Evolutionary conservation across 2,888 invertebrate genomes (phyloP).

Genomic region (Steinernema hermaphroditum): DNA sequence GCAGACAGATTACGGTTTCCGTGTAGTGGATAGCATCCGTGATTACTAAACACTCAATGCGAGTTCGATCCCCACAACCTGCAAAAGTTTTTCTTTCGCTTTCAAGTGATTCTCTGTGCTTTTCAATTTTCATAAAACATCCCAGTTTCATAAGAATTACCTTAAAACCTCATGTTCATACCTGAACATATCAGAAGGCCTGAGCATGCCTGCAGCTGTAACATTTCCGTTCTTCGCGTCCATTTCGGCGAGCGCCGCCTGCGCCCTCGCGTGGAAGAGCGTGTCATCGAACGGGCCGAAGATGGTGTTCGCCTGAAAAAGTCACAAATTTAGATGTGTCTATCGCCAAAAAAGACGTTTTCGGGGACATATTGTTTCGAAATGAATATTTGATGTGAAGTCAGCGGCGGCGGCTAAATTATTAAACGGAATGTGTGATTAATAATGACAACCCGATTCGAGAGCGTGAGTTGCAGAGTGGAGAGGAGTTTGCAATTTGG

Average conservation of each 20-base stretch:
- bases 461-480: background rate
- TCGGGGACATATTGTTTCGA: constrained; percentile 15
- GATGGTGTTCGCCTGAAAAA: constrained; percentile 40
- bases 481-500: background rate
- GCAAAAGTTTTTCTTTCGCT: no score
- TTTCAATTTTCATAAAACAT: no score
- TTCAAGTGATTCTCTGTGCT: no score
- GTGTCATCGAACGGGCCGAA: constrained; percentile 55
- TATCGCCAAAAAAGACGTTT: background rate
- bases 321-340: background rate
- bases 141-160: no score
- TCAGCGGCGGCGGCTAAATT: constrained; percentile 16
- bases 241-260: constrained; percentile 55
- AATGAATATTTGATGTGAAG: constrained; percentile 24
- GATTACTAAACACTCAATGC: no score
- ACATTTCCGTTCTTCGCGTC: constrained; percentile 62
- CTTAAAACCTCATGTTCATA: no score
- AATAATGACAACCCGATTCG: constrained; percentile 22
- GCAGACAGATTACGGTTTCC: no score
- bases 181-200: constrained; percentile 64
- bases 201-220: constrained; percentile 47
- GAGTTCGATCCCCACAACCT: no score
- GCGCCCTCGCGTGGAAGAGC: constrained; percentile 54
- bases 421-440: constrained; percentile 28
- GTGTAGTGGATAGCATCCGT: no score